These are phyloP conservation scores for Blastobasis adustella DNA, from an alignment of 2,888 invertebrate genomes.

Conservation along the genomic window DNA sequence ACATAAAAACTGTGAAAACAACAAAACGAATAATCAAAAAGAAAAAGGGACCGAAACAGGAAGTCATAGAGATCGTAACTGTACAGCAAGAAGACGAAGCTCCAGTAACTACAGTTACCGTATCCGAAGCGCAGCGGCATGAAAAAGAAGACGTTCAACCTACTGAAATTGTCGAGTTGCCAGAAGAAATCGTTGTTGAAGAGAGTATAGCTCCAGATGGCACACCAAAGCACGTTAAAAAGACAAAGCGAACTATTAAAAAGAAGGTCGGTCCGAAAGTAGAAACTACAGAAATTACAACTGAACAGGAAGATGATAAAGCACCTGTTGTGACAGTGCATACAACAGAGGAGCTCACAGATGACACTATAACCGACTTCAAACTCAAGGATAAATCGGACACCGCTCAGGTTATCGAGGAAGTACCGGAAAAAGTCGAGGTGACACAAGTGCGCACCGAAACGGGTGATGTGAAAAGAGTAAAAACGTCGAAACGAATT, in stretches of 20 bases:
- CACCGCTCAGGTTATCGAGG: conserved; percentile 26
- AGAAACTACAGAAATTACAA: conserved; percentile 36
- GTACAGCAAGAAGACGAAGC: conserved; percentile 30
- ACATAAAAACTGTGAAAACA: conserved; percentile 14
- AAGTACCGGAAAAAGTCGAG: conserved; percentile 31
- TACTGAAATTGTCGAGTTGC: conserved; percentile 21
- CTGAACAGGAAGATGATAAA: conserved; percentile 57
- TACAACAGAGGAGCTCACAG: conserved; percentile 35
- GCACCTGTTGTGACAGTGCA: conserved; percentile 48
- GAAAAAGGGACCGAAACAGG: conserved; percentile 15
- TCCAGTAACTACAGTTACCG: conserved; percentile 15
- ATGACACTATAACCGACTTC: conserved; percentile 21
- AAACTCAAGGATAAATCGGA: conserved; percentile 6
- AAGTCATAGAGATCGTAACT: conserved; percentile 22
- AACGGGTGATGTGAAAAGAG: neutral
- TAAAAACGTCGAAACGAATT: conserved; percentile 21
- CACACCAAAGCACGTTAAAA: conserved; percentile 15
- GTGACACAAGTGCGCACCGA: conserved; percentile 33
- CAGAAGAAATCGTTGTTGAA: conserved; percentile 19
- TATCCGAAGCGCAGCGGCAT: conserved; percentile 13
- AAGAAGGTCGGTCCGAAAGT: conserved; percentile 31
- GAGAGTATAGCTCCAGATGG: conserved; percentile 17
- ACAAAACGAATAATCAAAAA: conserved; percentile 13
- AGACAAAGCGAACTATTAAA: conserved; percentile 48
- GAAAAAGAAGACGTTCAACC: conserved; percentile 23